Base-by-base conservation (phyloP, 1,140 invertebrate species). In the Zaprionus taronus region DNA sequence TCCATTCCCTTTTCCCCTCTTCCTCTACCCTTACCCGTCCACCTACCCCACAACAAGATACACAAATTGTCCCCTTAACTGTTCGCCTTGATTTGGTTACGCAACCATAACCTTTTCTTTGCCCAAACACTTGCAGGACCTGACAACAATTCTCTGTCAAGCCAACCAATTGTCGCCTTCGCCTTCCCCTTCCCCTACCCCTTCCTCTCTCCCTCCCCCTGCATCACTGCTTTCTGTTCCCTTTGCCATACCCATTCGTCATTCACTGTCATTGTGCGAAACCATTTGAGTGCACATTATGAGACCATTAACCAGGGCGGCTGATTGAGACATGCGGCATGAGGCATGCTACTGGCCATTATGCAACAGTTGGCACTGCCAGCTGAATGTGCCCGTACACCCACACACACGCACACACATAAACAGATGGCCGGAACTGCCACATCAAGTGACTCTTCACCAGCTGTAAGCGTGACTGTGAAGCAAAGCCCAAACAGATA, bases 51-150 rank as follows among this genome's bases (percentile, higher is more conserved):
- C 9, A 34, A 11, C 31, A 34, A 34, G 31, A 34, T 34, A 34
- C 34, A 5, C 22, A 9, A 1, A n/a, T 47, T 6, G 15, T 47
- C 24, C 12, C 26, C 28, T 12, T 2, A 31, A 22, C 14, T 14
- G 12, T 2, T 17, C 14, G 12, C 17, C 38, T 36, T 14, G 20
- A 28, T 63, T 53, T 60, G 41, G 47, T 73, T 72, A 72, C 47
- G 65, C 68, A 72, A 76, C 72, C 72, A 63, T 26, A 49, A 64
- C 67, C 51, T 63, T 63, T 75, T 36, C 57, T 57, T 47, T 17
- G 20, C 14, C 51, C 26, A 26, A 55, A 38, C 38, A 61, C 57
- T 69, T 56, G 62, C 22, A 38, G 31, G 17, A 60, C 44, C 38
- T 65, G 64, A 61, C 38, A 70, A 75, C 53, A 38, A 70, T 69